These are phyloP conservation scores for Rhabdornis inornatus DNA, from an alignment of 2,113 vertebrate genomes.

Conservation along the genomic window DNA sequence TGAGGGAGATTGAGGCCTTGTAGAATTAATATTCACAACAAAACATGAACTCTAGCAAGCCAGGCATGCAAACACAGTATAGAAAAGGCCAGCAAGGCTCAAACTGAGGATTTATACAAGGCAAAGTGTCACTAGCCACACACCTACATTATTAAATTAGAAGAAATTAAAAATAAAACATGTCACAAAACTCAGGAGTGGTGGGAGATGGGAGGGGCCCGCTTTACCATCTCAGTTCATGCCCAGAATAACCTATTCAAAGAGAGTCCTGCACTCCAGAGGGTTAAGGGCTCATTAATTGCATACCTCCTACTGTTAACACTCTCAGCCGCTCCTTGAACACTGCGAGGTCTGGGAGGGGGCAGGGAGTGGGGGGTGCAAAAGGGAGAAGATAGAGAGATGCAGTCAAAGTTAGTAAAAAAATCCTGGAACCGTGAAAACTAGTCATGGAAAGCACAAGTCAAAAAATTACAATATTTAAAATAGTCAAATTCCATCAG, in stretches of 20 bases:
- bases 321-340: conserved; percentile 93
- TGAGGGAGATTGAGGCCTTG: background rate
- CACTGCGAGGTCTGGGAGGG: conserved; percentile 85
- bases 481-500: conserved; percentile 28
- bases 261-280: conserved; percentile 67
- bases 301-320: conserved; percentile 97
- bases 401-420: conserved; percentile 71
- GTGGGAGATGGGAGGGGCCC: background rate
- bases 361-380: conserved; percentile 67
- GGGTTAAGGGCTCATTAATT: conserved; percentile 63
- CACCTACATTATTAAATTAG: background rate
- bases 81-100: background rate
- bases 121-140: background rate
- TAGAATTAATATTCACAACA: background rate
- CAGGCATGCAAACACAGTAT: background rate
- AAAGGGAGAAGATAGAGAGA: conserved; percentile 74
- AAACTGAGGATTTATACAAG: background rate
- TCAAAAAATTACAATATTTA: background rate
- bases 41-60: background rate
- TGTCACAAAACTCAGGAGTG: background rate
- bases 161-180: background rate
- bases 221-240: conserved; percentile 56
- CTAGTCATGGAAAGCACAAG: conserved; percentile 36
- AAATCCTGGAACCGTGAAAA: background rate
- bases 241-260: conserved; percentile 70